These are phyloP conservation scores for Coracopsis vasa DNA, from an alignment of 2,113 vertebrate species.

Conservation along the genomic window DNA sequence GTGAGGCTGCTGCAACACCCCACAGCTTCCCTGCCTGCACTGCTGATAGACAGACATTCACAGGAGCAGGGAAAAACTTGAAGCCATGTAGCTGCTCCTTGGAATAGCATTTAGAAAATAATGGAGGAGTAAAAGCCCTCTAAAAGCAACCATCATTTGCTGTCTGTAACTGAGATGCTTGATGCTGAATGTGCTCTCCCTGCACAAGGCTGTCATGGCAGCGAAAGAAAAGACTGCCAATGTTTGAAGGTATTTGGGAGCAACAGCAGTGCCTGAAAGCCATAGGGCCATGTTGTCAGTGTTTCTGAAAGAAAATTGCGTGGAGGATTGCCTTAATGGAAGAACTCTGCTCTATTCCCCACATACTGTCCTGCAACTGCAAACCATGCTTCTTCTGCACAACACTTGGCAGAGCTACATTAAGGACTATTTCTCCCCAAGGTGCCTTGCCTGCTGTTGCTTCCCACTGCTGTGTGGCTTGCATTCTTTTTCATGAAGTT, in stretches of 20 bases:
- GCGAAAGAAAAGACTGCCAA: background rate
- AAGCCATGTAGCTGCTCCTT: background rate
- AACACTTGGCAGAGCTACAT: background rate
- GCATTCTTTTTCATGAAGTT: background rate
- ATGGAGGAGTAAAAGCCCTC: background rate
- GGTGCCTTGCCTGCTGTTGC: background rate
- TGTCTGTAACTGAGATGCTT: background rate
- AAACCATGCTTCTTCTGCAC: background rate
- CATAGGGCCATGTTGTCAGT: background rate
- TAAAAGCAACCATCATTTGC: background rate
- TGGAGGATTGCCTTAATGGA: background rate
- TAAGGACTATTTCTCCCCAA: background rate
- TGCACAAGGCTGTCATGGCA: background rate
- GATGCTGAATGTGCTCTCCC: background rate
- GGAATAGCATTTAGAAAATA: rapidly evolving
- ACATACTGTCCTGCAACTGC: background rate
- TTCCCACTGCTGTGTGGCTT: background rate
- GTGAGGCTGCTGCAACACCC: background rate
- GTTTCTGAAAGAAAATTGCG: background rate
- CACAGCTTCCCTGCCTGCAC: background rate
- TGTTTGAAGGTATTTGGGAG: background rate
- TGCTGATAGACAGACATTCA: background rate
- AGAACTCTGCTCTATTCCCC: background rate
- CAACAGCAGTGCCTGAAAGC: background rate
- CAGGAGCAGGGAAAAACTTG: background rate